A percentile compares a stretch with the other conserved stretches of the same genome.
These are phyloP conservation scores for Linurgus olivaceus DNA, from an alignment of 2,797 vertebrate species.

Conservation along the genomic window DNA sequence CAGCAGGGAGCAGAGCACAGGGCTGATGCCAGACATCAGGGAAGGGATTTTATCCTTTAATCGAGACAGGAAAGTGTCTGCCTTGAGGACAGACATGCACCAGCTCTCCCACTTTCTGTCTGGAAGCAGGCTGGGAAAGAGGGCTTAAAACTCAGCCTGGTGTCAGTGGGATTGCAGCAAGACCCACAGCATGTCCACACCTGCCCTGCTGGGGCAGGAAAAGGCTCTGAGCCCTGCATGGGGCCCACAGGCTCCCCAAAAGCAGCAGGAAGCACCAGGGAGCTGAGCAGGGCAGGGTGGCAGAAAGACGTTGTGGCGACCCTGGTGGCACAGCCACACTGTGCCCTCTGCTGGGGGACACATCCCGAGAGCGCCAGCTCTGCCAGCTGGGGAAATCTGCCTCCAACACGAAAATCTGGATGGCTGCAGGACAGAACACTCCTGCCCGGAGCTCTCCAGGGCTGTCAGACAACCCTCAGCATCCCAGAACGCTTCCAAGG, in stretches of 20 bases:
- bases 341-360: slow-evolving; percentile 51
- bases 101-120: neutral
- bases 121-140: neutral
- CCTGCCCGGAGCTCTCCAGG: accelerated
- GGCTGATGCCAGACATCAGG: neutral
- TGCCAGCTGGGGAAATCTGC: neutral
- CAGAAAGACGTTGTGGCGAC: accelerated
- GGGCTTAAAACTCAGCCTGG: neutral
- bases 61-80: neutral
- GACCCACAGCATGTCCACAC: accelerated
- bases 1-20: neutral
- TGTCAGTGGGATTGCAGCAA: neutral
- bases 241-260: neutral
- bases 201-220: neutral
- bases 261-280: accelerated
- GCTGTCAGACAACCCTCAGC: accelerated
- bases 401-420: accelerated
- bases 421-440: accelerated
- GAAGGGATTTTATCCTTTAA: neutral
- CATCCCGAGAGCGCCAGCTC: neutral
- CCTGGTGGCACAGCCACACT: neutral
- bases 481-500: neutral
- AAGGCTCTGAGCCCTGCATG: accelerated
- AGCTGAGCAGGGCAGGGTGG: neutral
- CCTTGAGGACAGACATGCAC: neutral